A percentile compares a stretch with the other conserved stretches of the same genome.
These are phyloP conservation scores for Colaptes auratus DNA, from an alignment of 2,113 vertebrate species.

Conservation along the genomic window DNA sequence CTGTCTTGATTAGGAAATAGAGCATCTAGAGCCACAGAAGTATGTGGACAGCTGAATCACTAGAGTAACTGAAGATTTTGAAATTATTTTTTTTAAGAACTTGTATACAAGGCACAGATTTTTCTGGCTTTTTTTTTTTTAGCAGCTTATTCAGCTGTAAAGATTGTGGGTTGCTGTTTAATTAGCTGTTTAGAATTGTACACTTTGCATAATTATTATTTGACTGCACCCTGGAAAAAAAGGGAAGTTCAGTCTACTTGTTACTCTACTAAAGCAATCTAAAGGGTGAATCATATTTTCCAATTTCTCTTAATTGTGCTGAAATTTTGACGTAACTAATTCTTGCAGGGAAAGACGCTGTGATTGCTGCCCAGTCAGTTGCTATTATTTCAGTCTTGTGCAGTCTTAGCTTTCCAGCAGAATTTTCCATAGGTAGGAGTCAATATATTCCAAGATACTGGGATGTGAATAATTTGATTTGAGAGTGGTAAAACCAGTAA, in stretches of 20 bases:
- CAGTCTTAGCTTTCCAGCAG: neutral
- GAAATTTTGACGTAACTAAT: neutral
- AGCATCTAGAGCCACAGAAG: neutral
- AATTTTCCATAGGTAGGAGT: neutral
- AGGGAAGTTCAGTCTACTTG: neutral
- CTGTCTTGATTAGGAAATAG: neutral
- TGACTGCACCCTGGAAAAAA: slow-evolving; percentile 39
- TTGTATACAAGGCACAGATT: neutral
- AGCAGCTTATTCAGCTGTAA: slow-evolving; percentile 25
- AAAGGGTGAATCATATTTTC: slow-evolving; percentile 8
- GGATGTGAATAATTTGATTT: neutral
- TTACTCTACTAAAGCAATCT: slow-evolving; percentile 47
- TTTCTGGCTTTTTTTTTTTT: neutral
- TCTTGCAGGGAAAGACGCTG: slow-evolving; percentile 10
- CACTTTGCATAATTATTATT: slow-evolving; percentile 47
- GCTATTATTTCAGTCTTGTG: neutral
- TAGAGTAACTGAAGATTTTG: neutral
- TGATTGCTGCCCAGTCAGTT: neutral
- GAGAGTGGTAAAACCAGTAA: neutral
- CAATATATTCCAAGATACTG: neutral
- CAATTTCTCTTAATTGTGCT: neutral
- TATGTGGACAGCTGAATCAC: neutral
- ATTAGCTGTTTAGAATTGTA: slow-evolving; percentile 54
- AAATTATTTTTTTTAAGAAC: neutral
- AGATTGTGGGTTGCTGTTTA: slow-evolving; percentile 33